phyloP scores from a whole-genome alignment of 2,113 vertebrate species.

The Ranitomeya imitator region DNA sequence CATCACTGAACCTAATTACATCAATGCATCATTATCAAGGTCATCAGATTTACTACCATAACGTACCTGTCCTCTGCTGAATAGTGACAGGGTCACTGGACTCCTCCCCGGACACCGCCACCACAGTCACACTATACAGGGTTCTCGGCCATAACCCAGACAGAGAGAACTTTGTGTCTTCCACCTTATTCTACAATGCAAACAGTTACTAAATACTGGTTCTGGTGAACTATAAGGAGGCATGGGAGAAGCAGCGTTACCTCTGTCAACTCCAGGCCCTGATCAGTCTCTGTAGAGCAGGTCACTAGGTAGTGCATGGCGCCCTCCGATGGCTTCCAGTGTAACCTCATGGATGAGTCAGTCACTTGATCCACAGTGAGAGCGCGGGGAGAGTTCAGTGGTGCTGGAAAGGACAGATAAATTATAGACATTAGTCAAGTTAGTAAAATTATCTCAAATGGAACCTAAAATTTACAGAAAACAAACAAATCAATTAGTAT shows the following conservation, averaged over 20 bases:
- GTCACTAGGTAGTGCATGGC: conserved; percentile 86
- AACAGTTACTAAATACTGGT: not conserved
- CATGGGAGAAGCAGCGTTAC: not conserved
- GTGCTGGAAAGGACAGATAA: conserved; percentile 66
- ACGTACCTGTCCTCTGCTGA: conserved; percentile 81
- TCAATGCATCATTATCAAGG: not conserved
- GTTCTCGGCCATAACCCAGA: conserved; percentile 76
- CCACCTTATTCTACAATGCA: conserved; percentile 78
- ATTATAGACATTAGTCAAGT: not conserved
- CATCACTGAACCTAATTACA: not conserved
- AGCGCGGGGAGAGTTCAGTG: conserved; percentile 75
- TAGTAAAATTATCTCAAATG: too few relatives aligned
- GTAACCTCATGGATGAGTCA: conserved; percentile 77
- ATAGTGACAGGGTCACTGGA: conserved; percentile 84
- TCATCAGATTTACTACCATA: not conserved
- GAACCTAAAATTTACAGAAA: too few relatives aligned
- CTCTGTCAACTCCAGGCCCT: conserved; percentile 74
- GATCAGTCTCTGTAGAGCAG: conserved; percentile 76
- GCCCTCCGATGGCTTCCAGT: conserved; percentile 77
- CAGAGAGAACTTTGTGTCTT: conserved; percentile 78
- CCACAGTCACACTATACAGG: conserved; percentile 82
- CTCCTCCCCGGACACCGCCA: conserved; percentile 84
- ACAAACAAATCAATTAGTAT: too few relatives aligned
- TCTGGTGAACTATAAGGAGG: not conserved
- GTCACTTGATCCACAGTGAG: conserved; percentile 77